These are phyloP conservation scores for Alosa sapidissima DNA, from an alignment of 2,797 vertebrate genomes.

Conservation along the genomic window DNA sequence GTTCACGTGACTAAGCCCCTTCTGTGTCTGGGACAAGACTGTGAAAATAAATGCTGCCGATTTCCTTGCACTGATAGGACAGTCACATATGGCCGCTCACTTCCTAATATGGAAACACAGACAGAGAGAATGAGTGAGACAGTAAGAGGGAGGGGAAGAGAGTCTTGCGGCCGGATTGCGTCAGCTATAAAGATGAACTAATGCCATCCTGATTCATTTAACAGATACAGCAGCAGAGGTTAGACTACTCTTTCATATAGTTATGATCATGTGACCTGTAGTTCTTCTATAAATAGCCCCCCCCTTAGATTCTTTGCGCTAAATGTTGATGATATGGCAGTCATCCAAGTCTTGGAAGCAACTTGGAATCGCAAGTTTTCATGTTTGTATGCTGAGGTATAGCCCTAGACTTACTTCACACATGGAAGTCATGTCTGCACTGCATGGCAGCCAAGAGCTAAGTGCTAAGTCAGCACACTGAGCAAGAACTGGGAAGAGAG, in stretches of 20 bases:
- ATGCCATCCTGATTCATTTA: conserved; percentile 58
- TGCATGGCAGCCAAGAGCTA: background rate
- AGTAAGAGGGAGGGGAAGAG: conserved; percentile 1
- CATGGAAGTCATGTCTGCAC: background rate
- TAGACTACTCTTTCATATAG: conserved; percentile 1
- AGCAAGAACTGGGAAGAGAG: too few relatives aligned
- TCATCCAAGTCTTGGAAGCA: background rate
- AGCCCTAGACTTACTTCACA: background rate
- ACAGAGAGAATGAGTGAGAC: background rate
- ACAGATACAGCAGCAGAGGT: conserved; percentile 35
- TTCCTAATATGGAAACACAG: conserved; percentile 69
- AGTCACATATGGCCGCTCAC: conserved; percentile 48
- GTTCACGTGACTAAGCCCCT: conserved; percentile 58
- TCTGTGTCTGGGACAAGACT: conserved; percentile 41
- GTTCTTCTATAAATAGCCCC: background rate
- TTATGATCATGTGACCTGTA: background rate
- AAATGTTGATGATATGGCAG: background rate
- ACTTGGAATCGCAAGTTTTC: background rate
- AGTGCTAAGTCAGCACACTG: conserved; percentile 6
- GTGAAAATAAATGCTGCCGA: conserved; percentile 49
- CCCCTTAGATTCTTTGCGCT: background rate
- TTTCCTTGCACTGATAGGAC: conserved; percentile 30
- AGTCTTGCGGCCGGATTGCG: conserved; percentile 58
- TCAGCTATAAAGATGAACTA: conserved; percentile 66
- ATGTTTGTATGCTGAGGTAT: background rate